Conservation (phyloP, 2,888 invertebrate genomes). For the Protophormia terraenovae region DNA sequence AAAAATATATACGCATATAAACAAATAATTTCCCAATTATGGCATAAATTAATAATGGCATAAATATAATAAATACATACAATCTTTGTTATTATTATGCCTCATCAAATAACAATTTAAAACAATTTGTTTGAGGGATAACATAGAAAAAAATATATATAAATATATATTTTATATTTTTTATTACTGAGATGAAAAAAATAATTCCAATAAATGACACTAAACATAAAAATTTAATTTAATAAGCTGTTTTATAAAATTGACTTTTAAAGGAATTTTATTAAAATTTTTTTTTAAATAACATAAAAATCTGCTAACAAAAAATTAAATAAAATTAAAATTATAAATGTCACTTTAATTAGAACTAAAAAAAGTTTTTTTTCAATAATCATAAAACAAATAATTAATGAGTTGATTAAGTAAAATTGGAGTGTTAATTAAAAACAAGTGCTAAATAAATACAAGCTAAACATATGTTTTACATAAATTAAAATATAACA, state of each 20-base stretch:
- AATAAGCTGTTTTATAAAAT: background rate
- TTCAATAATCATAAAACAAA: background rate
- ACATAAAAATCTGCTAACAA: background rate
- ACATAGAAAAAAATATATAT: background rate
- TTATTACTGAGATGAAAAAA: background rate
- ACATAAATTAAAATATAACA: background rate
- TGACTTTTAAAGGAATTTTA: background rate
- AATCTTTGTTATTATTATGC: slow-evolving; percentile 26
- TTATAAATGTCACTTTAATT: slow-evolving; percentile 14
- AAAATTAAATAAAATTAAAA: slow-evolving; percentile 17
- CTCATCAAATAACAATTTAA: slow-evolving; percentile 44
- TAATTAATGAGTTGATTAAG: slow-evolving; percentile 14
- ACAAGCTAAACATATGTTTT: background rate
- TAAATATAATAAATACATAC: background rate
- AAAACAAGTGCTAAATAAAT: background rate
- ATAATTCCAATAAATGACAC: too few species aligned
- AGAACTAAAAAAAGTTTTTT: background rate
- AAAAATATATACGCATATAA: background rate
- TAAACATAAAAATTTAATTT: background rate
- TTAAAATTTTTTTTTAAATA: background rate
- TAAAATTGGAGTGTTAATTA: background rate
- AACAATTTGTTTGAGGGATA: background rate
- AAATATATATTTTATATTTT: background rate
- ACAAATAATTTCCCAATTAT: slow-evolving; percentile 53
- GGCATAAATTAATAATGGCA: slow-evolving; percentile 54